Conservation (phyloP, 2,797 vertebrate species). For the Oryzias dopingdopingensis region DNA sequence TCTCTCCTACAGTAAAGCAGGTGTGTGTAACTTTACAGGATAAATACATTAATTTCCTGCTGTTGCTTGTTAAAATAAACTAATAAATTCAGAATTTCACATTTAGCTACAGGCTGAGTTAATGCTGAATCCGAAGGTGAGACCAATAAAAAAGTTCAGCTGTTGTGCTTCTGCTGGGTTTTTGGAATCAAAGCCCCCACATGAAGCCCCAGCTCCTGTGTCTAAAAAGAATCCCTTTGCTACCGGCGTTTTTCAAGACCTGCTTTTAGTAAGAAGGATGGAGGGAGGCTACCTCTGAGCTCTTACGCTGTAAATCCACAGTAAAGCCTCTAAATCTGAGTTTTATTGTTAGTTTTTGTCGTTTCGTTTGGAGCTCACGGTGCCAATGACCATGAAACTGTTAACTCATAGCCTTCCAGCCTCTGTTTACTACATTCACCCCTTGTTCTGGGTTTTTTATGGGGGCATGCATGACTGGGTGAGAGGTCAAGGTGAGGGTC, state of each 20-base stretch:
- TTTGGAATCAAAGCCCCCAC: constrained; percentile 9
- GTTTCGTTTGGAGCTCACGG: constrained; percentile 11
- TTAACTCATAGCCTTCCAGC: constrained; percentile 9
- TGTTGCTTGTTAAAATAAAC: neutral
- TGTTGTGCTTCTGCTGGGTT: constrained; percentile 4
- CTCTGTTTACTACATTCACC: constrained; percentile 20
- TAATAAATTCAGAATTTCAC: neutral
- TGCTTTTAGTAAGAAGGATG: constrained; percentile 6
- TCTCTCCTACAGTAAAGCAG: constrained; percentile 4
- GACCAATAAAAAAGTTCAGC: neutral
- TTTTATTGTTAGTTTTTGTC: constrained; percentile 16
- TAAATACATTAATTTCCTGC: neutral
- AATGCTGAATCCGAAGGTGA: too few relatives aligned
- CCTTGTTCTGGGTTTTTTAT: constrained; percentile 12
- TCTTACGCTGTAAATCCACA: constrained; percentile 13
- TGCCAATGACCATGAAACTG: constrained; percentile 14
- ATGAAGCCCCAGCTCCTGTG: constrained; percentile 10
- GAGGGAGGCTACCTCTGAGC: constrained; percentile 4
- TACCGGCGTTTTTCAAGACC: constrained; percentile 4
- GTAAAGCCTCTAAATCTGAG: constrained; percentile 10
- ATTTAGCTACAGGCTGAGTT: too few relatives aligned
- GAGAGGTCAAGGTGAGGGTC: constrained; percentile 33
- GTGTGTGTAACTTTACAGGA: neutral
- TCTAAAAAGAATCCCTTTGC: constrained; percentile 6
- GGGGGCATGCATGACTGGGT: constrained; percentile 13